Conservation (phyloP, 2,113 vertebrate species). For the Syngnathoides biaculeatus region DNA sequence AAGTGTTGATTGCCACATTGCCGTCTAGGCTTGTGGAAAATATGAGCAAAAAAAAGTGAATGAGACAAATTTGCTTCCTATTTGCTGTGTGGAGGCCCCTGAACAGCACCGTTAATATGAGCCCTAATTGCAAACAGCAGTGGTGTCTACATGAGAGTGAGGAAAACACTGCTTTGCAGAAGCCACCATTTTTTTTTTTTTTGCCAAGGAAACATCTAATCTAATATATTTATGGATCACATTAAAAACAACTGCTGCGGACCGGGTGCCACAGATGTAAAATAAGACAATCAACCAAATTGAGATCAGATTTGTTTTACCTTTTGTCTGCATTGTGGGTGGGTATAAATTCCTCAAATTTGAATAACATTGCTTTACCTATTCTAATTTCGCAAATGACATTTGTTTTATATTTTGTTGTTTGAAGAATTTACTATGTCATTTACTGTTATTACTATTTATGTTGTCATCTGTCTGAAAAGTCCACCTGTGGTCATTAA, state of each 20-base stretch:
- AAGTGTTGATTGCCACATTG: conserved; percentile 7
- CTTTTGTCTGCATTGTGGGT: background rate
- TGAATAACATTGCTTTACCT: background rate
- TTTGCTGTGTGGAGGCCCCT: conserved; percentile 24
- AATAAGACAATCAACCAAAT: background rate
- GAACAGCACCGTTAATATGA: conserved; percentile 28
- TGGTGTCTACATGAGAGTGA: conserved; percentile 27
- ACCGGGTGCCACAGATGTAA: background rate
- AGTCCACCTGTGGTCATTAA: background rate
- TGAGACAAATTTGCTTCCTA: conserved; percentile 24
- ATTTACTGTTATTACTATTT: background rate
- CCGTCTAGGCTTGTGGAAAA: conserved; percentile 27
- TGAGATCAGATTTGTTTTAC: background rate
- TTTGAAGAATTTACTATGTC: background rate
- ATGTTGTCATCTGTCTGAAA: background rate
- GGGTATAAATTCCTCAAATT: background rate
- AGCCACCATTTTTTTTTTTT: background rate
- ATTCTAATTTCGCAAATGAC: background rate
- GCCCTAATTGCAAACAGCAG: conserved; percentile 31
- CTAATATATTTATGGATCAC: background rate
- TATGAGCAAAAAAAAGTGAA: conserved; percentile 27
- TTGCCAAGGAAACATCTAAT: background rate
- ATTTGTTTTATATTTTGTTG: background rate
- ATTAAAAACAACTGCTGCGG: background rate
- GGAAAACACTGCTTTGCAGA: too few relatives aligned